Conservation (phyloP, 2,113 vertebrate genomes). For the Malurus cyaneus region DNA sequence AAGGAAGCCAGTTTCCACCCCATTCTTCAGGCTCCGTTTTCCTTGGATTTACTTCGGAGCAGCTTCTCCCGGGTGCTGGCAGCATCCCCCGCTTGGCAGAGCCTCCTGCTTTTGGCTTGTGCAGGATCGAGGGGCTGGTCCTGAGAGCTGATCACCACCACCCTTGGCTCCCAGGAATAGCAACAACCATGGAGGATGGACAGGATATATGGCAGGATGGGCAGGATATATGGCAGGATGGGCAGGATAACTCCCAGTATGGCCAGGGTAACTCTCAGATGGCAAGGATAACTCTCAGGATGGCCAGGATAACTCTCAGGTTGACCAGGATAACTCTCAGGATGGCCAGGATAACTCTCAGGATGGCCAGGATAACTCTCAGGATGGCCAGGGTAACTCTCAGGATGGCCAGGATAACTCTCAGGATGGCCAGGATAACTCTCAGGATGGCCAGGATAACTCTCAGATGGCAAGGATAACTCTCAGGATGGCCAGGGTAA, state of each 20-base stretch:
- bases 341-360: too few relatives aligned
- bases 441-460: neutral
- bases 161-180: neutral
- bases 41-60: constrained; percentile 12
- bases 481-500: too few relatives aligned
- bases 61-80: neutral
- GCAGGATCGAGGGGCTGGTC: neutral
- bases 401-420: too few relatives aligned
- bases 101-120: neutral
- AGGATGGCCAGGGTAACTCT: too few relatives aligned
- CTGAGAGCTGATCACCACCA: neutral
- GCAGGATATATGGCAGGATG: too few relatives aligned
- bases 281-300: neutral
- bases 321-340: neutral
- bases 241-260: neutral
- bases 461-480: too few relatives aligned
- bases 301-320: neutral
- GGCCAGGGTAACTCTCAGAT: too few relatives aligned
- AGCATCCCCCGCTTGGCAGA: constrained; percentile 2
- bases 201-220: neutral
- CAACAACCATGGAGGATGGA: neutral
- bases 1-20: constrained; percentile 57
- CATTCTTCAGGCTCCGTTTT: constrained; percentile 47
- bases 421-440: neutral
- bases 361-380: too few relatives aligned